These are phyloP conservation scores for Lasioglossum lativentre DNA, from an alignment of 2,888 invertebrate genomes.

Conservation along the genomic window DNA sequence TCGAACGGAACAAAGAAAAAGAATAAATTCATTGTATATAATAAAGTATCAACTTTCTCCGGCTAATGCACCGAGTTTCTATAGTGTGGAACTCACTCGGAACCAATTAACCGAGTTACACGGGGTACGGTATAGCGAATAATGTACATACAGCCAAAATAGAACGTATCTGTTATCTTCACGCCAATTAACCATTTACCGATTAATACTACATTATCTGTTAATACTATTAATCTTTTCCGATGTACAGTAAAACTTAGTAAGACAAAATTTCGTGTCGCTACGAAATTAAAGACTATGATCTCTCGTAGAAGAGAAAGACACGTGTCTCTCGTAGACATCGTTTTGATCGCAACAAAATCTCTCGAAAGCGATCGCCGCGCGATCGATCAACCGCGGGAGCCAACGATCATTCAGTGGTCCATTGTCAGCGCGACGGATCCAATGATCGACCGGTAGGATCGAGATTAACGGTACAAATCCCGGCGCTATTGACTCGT, in stretches of 20 bases:
- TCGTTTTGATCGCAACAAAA: background rate
- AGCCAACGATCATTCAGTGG: background rate
- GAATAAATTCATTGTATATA: slow-evolving; percentile 6
- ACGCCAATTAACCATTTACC: background rate
- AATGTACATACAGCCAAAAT: background rate
- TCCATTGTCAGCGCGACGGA: background rate
- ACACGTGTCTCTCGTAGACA: background rate
- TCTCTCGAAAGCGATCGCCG: background rate
- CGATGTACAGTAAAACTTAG: too few species aligned
- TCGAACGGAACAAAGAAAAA: slow-evolving; percentile 3
- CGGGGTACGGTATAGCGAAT: background rate
- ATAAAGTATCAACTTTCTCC: slow-evolving; percentile 13
- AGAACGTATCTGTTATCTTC: background rate
- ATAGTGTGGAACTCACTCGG: background rate
- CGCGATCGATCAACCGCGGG: background rate
- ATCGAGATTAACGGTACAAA: slow-evolving; percentile 31
- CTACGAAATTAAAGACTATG: too few species aligned
- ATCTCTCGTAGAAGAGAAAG: too few species aligned
- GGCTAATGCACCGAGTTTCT: slow-evolving; percentile 11
- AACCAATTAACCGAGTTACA: slow-evolving; percentile 7
- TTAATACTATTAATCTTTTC: too few species aligned
- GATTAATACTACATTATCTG: too few species aligned
- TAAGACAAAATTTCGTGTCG: too few species aligned
- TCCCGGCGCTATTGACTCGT: slow-evolving; percentile 27
- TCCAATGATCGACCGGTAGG: slow-evolving; percentile 13